A percentile compares a stretch with the other conserved stretches of the same genome.
Conservation (phyloP, 2,888 invertebrate genomes). For the Perizoma affinitatum region DNA sequence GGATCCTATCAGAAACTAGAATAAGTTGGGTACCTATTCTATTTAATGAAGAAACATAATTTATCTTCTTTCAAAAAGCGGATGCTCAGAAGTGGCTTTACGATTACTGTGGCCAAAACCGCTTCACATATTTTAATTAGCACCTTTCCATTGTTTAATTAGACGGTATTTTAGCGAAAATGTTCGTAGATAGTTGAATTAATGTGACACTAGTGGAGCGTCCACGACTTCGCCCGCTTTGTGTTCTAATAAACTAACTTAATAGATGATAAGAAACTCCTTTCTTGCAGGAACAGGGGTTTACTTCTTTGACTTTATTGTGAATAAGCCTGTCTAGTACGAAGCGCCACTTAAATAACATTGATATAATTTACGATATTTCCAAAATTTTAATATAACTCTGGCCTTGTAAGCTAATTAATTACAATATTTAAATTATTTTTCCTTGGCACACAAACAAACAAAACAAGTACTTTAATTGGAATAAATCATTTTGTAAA, state of each 20-base stretch:
- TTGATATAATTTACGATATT: not conserved
- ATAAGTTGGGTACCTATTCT: not conserved
- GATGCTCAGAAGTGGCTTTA: not conserved
- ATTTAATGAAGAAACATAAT: conserved; percentile 8
- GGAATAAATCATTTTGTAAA: conserved; percentile 17
- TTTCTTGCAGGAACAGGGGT: too few species aligned
- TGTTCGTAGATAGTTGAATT: too few species aligned
- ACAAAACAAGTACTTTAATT: conserved; percentile 17
- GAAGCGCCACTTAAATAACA: too few species aligned
- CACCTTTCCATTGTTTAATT: too few species aligned
- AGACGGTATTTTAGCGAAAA: too few species aligned
- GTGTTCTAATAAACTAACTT: too few species aligned
- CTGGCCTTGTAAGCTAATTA: conserved; percentile 22
- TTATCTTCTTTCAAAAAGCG: not conserved
- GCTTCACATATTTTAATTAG: not conserved
- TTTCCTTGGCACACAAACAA: conserved; percentile 28
- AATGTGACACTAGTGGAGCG: too few species aligned
- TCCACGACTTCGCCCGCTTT: too few species aligned
- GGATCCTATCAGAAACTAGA: conserved; percentile 18
- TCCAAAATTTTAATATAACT: not conserved
- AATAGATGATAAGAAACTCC: too few species aligned
- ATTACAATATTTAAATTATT: conserved; percentile 15
- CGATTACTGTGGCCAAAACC: not conserved
- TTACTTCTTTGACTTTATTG: too few species aligned
- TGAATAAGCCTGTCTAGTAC: too few species aligned